These are phyloP conservation scores for Cyprinodon brontotheroides DNA, from an alignment of 2,113 vertebrate species.

Conservation along the genomic window DNA sequence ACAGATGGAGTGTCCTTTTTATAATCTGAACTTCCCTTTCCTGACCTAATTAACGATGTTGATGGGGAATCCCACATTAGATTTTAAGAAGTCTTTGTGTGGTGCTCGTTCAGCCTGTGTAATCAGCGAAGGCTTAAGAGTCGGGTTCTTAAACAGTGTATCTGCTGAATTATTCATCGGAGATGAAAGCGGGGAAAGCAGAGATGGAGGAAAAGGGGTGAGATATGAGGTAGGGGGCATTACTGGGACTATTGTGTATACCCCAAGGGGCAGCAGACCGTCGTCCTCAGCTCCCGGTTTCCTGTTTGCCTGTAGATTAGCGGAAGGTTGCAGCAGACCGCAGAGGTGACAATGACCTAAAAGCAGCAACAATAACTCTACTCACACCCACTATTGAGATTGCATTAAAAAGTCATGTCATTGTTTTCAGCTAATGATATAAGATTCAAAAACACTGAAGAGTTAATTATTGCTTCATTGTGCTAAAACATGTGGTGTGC, in stretches of 20 bases:
- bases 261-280: constrained; percentile 41
- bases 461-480: background rate
- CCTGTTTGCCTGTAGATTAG: constrained; percentile 24
- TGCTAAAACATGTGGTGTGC: too few relatives aligned
- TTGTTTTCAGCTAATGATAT: constrained; percentile 19
- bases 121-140: constrained; percentile 56
- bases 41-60: constrained; percentile 35
- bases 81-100: constrained; percentile 18
- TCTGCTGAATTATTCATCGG: constrained; percentile 74
- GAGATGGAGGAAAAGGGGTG: constrained; percentile 35
- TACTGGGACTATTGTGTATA: constrained; percentile 47
- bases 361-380: too few relatives aligned
- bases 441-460: background rate
- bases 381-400: background rate
- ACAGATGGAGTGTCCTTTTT: constrained; percentile 19
- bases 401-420: background rate
- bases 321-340: constrained; percentile 3
- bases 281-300: constrained; percentile 45
- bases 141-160: constrained; percentile 52
- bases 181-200: constrained; percentile 67
- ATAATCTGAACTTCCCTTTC: background rate
- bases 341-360: constrained; percentile 40
- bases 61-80: constrained; percentile 42
- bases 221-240: constrained; percentile 37
- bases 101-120: constrained; percentile 10